Conservation (phyloP, 2,888 invertebrate species). For the Trachelus tabidus region DNA sequence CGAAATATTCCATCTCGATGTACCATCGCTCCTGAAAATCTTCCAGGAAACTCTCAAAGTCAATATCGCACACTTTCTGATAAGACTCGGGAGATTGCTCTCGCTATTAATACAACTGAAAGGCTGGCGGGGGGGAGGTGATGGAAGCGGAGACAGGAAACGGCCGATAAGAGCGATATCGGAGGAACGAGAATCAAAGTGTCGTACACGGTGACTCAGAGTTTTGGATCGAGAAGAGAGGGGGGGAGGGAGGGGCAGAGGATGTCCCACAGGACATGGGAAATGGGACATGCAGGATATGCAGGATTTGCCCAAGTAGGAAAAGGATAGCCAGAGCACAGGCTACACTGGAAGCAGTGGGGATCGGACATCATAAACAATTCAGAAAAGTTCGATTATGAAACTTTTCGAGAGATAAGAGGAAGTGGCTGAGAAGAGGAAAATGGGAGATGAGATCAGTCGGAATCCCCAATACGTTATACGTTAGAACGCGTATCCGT, state of each 20-base stretch:
- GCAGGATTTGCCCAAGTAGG: too few species aligned
- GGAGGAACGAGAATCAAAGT: neutral
- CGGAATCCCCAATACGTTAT: conserved; percentile 45
- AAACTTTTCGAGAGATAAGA: conserved; percentile 50
- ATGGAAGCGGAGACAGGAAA: too few species aligned
- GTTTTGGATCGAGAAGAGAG: neutral
- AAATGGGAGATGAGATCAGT: conserved; percentile 36
- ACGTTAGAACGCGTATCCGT: conserved; percentile 16
- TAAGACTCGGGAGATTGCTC: too few species aligned
- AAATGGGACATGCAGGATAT: too few species aligned
- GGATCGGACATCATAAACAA: conserved; percentile 49
- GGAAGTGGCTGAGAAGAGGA: conserved; percentile 30
- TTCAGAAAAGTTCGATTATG: conserved; percentile 63
- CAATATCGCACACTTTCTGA: too few species aligned
- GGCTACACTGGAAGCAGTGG: neutral
- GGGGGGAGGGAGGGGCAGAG: conserved; percentile 7
- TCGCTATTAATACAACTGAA: too few species aligned
- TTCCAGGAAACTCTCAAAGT: neutral
- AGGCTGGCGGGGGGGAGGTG: too few species aligned
- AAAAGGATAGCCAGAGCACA: too few species aligned
- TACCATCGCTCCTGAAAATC: neutral
- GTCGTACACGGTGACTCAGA: neutral
- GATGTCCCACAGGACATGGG: too few species aligned
- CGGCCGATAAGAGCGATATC: neutral
- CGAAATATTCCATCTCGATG: neutral